Percentiles rank a stretch among this genome's conserved stretches.
phyloP scores from a whole-genome alignment of 2,888 invertebrate genomes.

The Drosophila merina region DNA sequence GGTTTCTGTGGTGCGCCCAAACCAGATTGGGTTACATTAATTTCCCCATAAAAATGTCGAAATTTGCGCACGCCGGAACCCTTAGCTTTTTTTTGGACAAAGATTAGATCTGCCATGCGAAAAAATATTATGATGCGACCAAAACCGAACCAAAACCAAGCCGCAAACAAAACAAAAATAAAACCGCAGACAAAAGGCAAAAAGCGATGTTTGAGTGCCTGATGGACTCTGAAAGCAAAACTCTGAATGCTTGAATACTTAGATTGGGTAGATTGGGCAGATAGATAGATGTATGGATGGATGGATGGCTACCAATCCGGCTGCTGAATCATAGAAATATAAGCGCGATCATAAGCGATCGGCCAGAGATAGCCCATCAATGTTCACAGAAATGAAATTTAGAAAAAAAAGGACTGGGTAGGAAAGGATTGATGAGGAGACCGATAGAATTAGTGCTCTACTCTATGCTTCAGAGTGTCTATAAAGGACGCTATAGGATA shows the following conservation, averaged over 20 bases:
- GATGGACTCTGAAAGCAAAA: conserved; percentile 29
- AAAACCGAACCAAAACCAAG: conserved; percentile 43
- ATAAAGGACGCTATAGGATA: background rate
- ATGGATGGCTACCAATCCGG: conserved; percentile 72
- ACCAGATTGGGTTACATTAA: conserved; percentile 70
- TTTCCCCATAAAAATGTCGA: conserved; percentile 78
- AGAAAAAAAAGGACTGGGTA: conserved; percentile 11
- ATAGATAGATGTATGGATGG: conserved; percentile 51
- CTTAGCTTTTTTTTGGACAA: conserved; percentile 54
- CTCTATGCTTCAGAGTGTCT: background rate
- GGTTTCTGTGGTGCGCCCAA: conserved; percentile 62
- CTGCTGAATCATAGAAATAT: conserved; percentile 75
- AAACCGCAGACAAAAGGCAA: conserved; percentile 48
- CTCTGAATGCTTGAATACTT: conserved; percentile 30
- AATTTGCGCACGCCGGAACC: conserved; percentile 58
- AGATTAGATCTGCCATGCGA: conserved; percentile 77
- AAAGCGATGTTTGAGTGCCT: conserved; percentile 10
- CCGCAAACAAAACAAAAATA: conserved; percentile 72
- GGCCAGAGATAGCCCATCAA: conserved; percentile 61
- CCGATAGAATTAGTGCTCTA: background rate
- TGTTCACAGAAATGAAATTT: conserved; percentile 41
- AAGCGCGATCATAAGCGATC: conserved; percentile 73
- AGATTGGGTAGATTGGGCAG: conserved; percentile 4
- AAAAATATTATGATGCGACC: conserved; percentile 76
- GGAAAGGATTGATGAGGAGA: background rate